A percentile compares a stretch with the other conserved stretches of the same genome.
phyloP scores from a whole-genome alignment of 1,140 invertebrate species.

The Penaeus chinensis region DNA sequence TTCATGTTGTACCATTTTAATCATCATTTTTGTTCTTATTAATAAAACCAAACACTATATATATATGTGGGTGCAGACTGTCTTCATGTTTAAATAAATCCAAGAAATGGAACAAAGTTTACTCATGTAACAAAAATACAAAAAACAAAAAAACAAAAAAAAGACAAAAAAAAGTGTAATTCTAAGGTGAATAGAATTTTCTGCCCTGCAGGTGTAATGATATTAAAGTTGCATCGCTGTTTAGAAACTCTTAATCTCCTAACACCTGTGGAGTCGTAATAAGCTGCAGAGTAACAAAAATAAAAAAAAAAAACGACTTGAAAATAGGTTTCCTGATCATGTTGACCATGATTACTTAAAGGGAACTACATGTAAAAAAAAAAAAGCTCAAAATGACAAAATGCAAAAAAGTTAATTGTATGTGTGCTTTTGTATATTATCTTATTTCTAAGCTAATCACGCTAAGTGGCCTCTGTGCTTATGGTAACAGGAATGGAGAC shows the following conservation, averaged over 20 bases:
- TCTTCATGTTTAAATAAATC: constrained; percentile 30
- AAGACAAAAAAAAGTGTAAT: neutral
- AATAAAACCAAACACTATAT: constrained; percentile 29
- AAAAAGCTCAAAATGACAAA: constrained; percentile 59
- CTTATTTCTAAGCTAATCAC: constrained; percentile 46
- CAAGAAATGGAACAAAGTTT: constrained; percentile 50
- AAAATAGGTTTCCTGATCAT: constrained; percentile 49
- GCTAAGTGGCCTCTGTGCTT: constrained; percentile 56
- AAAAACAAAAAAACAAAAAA: neutral
- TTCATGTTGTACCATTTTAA: neutral
- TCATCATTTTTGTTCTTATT: constrained; percentile 19
- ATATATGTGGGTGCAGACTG: constrained; percentile 38
- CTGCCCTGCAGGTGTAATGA: constrained; percentile 37
- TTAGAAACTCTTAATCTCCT: constrained; percentile 32
- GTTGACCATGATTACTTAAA: constrained; percentile 53
- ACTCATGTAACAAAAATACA: constrained; percentile 33
- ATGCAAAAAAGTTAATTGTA: constrained; percentile 57
- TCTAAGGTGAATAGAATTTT: constrained; percentile 51
- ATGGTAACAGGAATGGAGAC: constrained; percentile 60
- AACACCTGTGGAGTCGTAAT: constrained; percentile 45
- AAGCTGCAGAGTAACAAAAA: constrained; percentile 58
- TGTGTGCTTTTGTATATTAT: constrained; percentile 55
- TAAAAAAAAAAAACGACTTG: constrained; percentile 33
- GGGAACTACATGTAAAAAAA: constrained; percentile 46
- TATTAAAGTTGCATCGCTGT: constrained; percentile 36